A percentile compares a stretch with the other conserved stretches of the same genome.
phyloP scores from a whole-genome alignment of 2,113 vertebrate species.

The Cepphus grylle region DNA sequence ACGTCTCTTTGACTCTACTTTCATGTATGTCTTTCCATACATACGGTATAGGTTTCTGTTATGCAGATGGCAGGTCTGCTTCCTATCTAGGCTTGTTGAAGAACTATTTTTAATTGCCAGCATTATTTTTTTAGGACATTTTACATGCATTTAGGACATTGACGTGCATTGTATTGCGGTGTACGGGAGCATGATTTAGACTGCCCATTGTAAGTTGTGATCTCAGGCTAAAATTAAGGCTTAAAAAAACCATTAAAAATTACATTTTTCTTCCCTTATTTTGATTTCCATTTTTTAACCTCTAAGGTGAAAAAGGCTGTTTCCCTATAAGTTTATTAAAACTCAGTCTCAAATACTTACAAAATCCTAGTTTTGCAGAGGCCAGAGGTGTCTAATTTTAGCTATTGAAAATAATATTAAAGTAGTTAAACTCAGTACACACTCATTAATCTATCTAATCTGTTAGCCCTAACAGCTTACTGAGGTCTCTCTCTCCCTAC shows the following conservation, averaged over 20 bases:
- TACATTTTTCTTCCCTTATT: neutral
- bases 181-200: neutral
- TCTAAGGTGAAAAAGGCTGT: neutral
- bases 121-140: neutral
- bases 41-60: neutral
- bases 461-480: neutral
- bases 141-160: neutral
- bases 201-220: neutral
- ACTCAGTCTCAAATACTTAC: neutral
- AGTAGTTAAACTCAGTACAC: neutral
- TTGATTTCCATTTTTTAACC: neutral
- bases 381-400: neutral
- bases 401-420: neutral
- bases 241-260: neutral
- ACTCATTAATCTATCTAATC: neutral
- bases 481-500: neutral
- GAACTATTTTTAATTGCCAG: neutral
- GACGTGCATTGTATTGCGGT: fast-evolving
- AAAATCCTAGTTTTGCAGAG: neutral
- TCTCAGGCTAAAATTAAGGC: neutral
- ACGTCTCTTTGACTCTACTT: neutral
- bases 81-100: neutral
- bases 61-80: neutral
- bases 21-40: neutral
- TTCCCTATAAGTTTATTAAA: neutral